Percentiles rank a stretch among this genome's conserved stretches.
These are phyloP conservation scores for Cyanoliseus patagonus DNA, from an alignment of 2,113 vertebrate species.

Conservation along the genomic window DNA sequence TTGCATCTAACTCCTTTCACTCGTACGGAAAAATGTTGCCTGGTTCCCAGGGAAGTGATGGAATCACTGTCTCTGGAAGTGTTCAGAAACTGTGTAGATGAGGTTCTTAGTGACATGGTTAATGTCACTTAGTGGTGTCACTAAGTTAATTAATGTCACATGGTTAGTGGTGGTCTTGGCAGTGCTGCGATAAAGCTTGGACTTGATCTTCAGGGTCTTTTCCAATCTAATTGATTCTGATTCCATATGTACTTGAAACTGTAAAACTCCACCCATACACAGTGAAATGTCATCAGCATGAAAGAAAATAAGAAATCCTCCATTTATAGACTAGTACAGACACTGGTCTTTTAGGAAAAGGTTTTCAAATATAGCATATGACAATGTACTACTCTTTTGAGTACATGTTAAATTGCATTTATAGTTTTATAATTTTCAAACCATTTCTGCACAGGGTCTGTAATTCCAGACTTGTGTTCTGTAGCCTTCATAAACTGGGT, in stretches of 20 bases:
- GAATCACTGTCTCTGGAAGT: not conserved
- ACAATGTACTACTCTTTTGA: not conserved
- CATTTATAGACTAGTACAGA: not conserved
- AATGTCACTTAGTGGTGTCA: too few relatives aligned
- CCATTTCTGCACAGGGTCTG: not conserved
- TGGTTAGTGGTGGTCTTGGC: not conserved
- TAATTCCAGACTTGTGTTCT: not conserved
- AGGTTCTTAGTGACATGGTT: not conserved
- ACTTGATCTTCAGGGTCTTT: not conserved
- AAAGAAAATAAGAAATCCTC: not conserved
- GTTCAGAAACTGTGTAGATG: not conserved
- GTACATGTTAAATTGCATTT: not conserved
- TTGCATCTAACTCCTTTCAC: not conserved
- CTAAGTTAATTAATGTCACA: too few relatives aligned
- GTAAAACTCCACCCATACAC: not conserved
- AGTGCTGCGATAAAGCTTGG: not conserved
- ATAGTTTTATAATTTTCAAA: not conserved
- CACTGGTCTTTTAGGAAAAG: not conserved
- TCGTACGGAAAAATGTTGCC: not conserved
- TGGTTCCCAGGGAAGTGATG: not conserved
- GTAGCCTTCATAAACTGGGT: not conserved
- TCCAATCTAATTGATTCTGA: not conserved
- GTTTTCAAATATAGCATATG: not conserved
- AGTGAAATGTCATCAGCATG: not conserved
- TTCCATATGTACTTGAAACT: not conserved